Conservation (phyloP, 1,140 invertebrate genomes). For the Tetranychus urticae region DNA sequence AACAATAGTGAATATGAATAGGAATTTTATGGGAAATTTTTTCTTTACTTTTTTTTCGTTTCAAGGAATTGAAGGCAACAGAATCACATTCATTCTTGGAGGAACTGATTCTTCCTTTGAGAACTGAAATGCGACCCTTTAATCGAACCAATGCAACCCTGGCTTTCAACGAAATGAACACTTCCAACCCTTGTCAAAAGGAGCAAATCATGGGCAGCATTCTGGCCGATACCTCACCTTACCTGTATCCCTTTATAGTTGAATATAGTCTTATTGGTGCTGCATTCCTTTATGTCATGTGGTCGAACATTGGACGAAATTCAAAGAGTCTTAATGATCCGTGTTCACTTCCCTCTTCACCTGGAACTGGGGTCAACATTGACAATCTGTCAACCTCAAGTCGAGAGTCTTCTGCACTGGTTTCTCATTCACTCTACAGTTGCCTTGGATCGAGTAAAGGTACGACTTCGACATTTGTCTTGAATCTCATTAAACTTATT, state of each 20-base stretch:
- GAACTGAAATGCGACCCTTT: not conserved
- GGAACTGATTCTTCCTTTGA: not conserved
- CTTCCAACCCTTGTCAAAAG: conserved; percentile 12
- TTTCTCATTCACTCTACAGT: conserved; percentile 19
- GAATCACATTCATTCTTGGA: not conserved
- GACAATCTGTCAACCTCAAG: conserved; percentile 7
- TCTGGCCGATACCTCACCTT: conserved; percentile 56
- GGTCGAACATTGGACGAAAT: conserved; percentile 51
- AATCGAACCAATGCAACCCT: no score
- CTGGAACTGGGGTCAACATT: not conserved
- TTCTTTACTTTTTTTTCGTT: not conserved
- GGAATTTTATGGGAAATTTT: not conserved
- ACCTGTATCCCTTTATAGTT: conserved; percentile 84
- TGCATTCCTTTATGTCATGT: conserved; percentile 90
- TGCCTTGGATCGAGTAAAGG: conserved; percentile 68
- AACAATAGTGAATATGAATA: not conserved
- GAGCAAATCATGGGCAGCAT: conserved; percentile 32
- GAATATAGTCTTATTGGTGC: conserved; percentile 90
- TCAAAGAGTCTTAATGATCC: not conserved
- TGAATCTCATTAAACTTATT: not conserved
- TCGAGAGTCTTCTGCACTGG: not conserved
- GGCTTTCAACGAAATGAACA: not conserved
- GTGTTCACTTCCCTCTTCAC: not conserved
- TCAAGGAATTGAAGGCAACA: conserved; percentile 4
- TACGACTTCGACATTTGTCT: not conserved